These are phyloP conservation scores for Jacana jacana DNA, from an alignment of 2,113 vertebrate genomes.

Conservation along the genomic window DNA sequence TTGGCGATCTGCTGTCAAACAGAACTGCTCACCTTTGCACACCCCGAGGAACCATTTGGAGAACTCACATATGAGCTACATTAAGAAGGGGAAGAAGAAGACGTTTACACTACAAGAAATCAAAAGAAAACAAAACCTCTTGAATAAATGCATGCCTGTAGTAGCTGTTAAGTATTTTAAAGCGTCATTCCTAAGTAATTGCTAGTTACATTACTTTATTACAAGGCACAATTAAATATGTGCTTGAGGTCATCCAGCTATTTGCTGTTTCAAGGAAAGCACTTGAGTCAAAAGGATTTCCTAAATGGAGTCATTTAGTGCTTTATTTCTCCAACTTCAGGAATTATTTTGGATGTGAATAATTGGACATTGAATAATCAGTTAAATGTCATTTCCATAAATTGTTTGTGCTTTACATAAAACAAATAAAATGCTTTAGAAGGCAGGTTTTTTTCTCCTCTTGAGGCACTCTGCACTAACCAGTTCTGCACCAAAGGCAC, in stretches of 20 bases:
- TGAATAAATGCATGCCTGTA: not conserved
- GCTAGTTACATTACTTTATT: constrained; percentile 54
- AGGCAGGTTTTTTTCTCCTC: not conserved
- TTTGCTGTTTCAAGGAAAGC: constrained; percentile 59
- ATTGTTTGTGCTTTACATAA: constrained; percentile 55
- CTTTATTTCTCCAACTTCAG: constrained; percentile 51
- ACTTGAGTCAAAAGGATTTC: constrained; percentile 68
- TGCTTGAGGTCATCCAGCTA: constrained; percentile 33
- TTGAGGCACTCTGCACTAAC: not conserved
- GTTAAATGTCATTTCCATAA: constrained; percentile 56
- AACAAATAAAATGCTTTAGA: constrained; percentile 10
- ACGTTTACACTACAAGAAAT: not conserved
- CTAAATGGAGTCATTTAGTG: constrained; percentile 59
- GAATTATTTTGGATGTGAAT: constrained; percentile 41
- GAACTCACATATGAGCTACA: not conserved
- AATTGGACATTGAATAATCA: constrained; percentile 32
- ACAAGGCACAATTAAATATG: constrained; percentile 31
- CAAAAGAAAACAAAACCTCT: not conserved
- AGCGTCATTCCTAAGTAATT: constrained; percentile 6
- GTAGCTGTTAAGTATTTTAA: constrained; percentile 24
- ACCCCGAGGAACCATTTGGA: not conserved
- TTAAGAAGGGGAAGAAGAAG: not conserved
- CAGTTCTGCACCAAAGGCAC: not conserved
- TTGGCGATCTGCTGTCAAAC: not conserved
- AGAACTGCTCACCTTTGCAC: not conserved